A percentile compares a stretch with the other conserved stretches of the same genome.
Evolutionary conservation across 2,113 vertebrate species (phyloP).

Genomic region (Nothobranchius furzeri): DNA sequence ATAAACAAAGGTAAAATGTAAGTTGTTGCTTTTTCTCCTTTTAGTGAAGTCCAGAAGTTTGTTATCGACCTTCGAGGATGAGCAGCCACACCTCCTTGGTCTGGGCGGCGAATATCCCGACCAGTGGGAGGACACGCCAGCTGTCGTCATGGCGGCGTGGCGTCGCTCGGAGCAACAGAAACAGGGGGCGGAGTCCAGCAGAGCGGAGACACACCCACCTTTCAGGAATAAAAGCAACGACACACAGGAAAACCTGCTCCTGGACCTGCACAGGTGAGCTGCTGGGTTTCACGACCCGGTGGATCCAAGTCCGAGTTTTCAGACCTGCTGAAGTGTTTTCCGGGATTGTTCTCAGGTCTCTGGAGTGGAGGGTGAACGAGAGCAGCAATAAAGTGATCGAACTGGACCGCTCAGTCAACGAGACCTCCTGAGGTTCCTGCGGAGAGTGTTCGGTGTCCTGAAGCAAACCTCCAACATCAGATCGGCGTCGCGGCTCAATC

Average conservation of each 20-base stretch:
- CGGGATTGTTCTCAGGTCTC: constrained; percentile 48
- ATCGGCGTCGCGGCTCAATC: constrained; percentile 39
- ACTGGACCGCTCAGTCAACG: constrained; percentile 70
- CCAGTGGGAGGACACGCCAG: constrained; percentile 79
- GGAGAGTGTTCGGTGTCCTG: constrained; percentile 67
- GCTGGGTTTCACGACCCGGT: too few relatives aligned
- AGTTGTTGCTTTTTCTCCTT: not conserved
- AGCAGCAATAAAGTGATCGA: constrained; percentile 68
- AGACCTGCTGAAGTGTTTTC: not conserved
- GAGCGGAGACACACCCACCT: constrained; percentile 70
- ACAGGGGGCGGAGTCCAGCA: constrained; percentile 67
- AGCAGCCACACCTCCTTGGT: constrained; percentile 78
- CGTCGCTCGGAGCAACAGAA: constrained; percentile 76
- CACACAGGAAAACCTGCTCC: constrained; percentile 83
- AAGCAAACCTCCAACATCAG: constrained; percentile 53
- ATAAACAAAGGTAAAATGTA: too few relatives aligned
- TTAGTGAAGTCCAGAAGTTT: constrained; percentile 93
- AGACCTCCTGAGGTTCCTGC: constrained; percentile 67
- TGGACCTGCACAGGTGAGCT: constrained; percentile 82
- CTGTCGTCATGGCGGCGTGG: constrained; percentile 80
- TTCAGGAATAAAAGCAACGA: constrained; percentile 83
- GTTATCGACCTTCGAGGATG: constrained; percentile 87
- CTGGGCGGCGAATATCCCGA: constrained; percentile 83
- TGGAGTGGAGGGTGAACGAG: constrained; percentile 56
- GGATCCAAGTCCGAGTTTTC: too few relatives aligned